Percentiles rank a stretch among this genome's conserved stretches.
These are phyloP conservation scores for Anas georgica DNA, from an alignment of 2,797 vertebrate species.

Conservation along the genomic window DNA sequence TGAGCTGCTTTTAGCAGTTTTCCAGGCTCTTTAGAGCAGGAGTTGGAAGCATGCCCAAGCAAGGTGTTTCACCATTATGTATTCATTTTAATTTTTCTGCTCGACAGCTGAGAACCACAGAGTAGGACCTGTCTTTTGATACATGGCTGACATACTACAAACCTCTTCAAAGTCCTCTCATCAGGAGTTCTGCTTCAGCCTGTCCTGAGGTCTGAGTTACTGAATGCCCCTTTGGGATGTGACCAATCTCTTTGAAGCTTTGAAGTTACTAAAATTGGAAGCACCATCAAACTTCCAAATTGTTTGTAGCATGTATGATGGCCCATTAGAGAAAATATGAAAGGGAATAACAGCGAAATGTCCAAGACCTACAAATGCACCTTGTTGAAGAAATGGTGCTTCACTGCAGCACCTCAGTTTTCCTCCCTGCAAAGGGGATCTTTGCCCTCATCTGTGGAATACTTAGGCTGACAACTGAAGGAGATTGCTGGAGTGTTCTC, in stretches of 20 bases:
- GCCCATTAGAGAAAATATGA: constrained; percentile 9
- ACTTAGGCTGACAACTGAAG: neutral
- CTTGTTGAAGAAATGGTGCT: neutral
- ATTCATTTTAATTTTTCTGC: neutral
- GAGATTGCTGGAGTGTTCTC: neutral
- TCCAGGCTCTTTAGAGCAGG: constrained; percentile 14
- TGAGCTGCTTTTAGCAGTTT: constrained; percentile 22
- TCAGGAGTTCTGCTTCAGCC: neutral
- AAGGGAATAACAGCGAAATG: neutral
- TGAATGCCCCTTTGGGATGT: neutral
- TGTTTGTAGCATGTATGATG: neutral
- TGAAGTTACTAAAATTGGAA: neutral
- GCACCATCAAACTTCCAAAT: neutral
- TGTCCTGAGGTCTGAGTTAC: neutral
- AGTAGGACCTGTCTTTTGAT: constrained; percentile 6
- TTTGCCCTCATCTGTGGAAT: neutral
- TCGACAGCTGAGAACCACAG: neutral
- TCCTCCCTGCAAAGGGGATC: neutral
- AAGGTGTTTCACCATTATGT: neutral
- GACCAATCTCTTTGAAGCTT: neutral
- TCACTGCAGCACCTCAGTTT: neutral
- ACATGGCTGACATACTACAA: neutral
- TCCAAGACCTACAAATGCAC: neutral
- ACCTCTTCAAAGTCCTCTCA: neutral
- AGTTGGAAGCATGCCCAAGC: neutral